Evolutionary conservation across 2,888 invertebrate genomes (phyloP).

Genomic region (Chelonus formosanus): DNA sequence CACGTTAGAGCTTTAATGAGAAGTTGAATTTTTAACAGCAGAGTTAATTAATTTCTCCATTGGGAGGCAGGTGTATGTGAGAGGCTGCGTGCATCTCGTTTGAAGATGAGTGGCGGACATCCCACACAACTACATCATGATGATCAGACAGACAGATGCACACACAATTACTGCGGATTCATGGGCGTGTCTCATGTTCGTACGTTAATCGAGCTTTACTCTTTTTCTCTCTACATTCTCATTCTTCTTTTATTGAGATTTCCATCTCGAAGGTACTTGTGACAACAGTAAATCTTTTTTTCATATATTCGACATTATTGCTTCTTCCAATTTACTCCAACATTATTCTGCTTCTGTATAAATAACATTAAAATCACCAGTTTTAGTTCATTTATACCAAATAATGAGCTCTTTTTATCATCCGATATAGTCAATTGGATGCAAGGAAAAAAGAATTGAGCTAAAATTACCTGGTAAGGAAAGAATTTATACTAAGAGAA

Average conservation of each 20-base stretch:
- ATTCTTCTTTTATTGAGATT: slow-evolving; percentile 34
- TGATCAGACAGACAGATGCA: slow-evolving; percentile 30
- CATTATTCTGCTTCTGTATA: too few species aligned
- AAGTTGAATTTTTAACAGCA: slow-evolving; percentile 31
- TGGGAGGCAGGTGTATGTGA: slow-evolving; percentile 33
- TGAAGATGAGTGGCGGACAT: slow-evolving; percentile 33
- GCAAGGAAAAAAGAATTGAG: too few species aligned
- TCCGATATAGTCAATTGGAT: too few species aligned
- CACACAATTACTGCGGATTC: slow-evolving; percentile 32
- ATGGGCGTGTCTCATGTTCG: slow-evolving; percentile 40
- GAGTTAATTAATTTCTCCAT: slow-evolving; percentile 36
- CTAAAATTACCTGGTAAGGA: too few species aligned
- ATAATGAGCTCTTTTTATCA: too few species aligned
- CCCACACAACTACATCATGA: slow-evolving; percentile 9
- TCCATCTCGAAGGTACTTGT: slow-evolving; percentile 40
- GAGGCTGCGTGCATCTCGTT: slow-evolving; percentile 33
- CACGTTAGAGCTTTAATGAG: slow-evolving; percentile 33
- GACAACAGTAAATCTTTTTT: slow-evolving; percentile 39
- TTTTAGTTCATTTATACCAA: too few species aligned
- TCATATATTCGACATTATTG: slow-evolving; percentile 13
- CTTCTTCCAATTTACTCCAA: background rate
- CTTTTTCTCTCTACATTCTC: slow-evolving; percentile 7
- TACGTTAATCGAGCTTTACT: slow-evolving; percentile 36
- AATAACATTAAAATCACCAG: too few species aligned
- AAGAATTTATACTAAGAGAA: too few species aligned